Evolutionary conservation across 1,140 invertebrate species (phyloP), one percentile per base, ranked within the genome.

Genomic region (Portunus trituberculatus): DNA sequence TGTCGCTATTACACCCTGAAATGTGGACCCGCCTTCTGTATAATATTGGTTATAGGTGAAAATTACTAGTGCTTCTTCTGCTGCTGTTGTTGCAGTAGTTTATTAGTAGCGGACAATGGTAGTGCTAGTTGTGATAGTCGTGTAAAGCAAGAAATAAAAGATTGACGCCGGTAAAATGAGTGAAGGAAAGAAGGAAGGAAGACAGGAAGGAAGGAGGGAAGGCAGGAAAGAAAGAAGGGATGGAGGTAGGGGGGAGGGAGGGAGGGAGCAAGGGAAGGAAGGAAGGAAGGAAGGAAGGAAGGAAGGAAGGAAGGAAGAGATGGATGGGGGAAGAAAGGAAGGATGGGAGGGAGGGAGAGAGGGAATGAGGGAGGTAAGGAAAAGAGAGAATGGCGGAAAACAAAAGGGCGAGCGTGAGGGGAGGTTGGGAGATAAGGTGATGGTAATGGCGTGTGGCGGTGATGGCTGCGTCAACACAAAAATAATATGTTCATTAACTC

Each of bases 401-500:
- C 7, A 28, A 88, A 28, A 28, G 86, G 29, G 45, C 2, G 86
- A 88, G 86, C 7, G 45, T 29, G 14, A 10, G 86, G 29, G 45
- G 1, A 28, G 31, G 28, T 29, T 2, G 29, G 29, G 86, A 88
- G 31, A 88, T 16, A 14, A 28, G 83, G 32, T 31, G 83, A 12
- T 31, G 32, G 83, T 39, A 86, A 31, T 39, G 32, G 28, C 32
- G 83, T 29, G 83, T 29, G n/a, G n/a, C 12, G 32, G 83, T 31
- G 83, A 86, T 86, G 83, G 83, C 28, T 31, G 20, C 2, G 52
- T 39, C 84, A 86, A 86, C 84, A 86, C 14, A 29, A 31, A 86
- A 86, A 86, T 86, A 31, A 86, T 86, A 1, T 86, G 28, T 86
- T 86, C 83, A 86, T 86, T 39, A 86, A 86, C 28, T 25, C 39